These are phyloP conservation scores for Hypselothyrea guttata DNA, from an alignment of 2,888 invertebrate genomes.

Conservation along the genomic window DNA sequence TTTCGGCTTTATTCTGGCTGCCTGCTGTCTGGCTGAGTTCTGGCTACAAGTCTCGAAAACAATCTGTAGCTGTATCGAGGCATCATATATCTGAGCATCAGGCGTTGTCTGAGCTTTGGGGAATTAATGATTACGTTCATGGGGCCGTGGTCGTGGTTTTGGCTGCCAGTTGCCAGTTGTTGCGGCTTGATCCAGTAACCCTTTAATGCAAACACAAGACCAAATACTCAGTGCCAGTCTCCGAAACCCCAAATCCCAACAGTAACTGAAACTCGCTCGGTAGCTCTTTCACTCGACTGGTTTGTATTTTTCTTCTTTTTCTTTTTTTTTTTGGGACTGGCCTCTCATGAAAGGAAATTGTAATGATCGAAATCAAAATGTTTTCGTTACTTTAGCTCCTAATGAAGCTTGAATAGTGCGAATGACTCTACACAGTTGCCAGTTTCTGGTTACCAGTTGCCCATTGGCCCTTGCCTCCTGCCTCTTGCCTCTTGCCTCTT, in stretches of 20 bases:
- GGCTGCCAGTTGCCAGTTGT: conserved; percentile 36
- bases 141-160: conserved; percentile 36
- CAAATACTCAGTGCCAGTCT: conserved; percentile 26
- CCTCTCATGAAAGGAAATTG: conserved; percentile 68
- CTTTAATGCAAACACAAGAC: conserved; percentile 58
- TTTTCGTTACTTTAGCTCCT: conserved; percentile 77
- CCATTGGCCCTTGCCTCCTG: conserved; percentile 3
- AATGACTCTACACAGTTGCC: conserved; percentile 65
- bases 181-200: conserved; percentile 76
- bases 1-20: conserved; percentile 34
- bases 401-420: conserved; percentile 78
- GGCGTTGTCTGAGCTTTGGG: conserved; percentile 55
- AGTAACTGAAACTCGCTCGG: conserved; percentile 59
- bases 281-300: conserved; percentile 63
- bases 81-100: conserved; percentile 50
- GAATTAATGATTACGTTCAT: conserved; percentile 70
- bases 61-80: conserved; percentile 66
- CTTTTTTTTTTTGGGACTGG: conserved; percentile 10
- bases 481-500: conserved; percentile 3
- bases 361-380: conserved; percentile 77
- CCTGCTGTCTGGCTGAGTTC: not conserved
- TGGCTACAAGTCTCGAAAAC: conserved; percentile 29
- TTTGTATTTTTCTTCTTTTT: not conserved
- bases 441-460: not conserved
- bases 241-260: not conserved